Conservation (phyloP, 2,888 invertebrate genomes). For the Drosophila leonis region DNA sequence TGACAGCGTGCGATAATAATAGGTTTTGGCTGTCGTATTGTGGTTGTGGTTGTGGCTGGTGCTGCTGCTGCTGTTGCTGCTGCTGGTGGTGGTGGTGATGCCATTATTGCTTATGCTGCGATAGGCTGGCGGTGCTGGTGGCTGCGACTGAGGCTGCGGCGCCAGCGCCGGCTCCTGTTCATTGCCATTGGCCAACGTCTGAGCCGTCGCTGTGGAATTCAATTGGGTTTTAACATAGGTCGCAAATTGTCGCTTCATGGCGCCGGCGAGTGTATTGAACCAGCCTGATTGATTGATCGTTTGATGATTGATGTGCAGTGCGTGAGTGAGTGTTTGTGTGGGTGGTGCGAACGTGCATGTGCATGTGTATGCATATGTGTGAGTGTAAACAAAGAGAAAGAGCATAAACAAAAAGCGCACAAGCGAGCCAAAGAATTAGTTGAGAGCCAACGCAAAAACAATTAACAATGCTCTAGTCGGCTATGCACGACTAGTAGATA, state of each 20-base stretch:
- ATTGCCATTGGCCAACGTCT: constrained; percentile 24
- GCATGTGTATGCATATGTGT: constrained; percentile 14
- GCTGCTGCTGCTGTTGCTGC: constrained; percentile 40
- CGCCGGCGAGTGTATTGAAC: constrained; percentile 90
- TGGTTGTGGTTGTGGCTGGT: constrained; percentile 45
- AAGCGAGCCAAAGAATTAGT: constrained; percentile 57
- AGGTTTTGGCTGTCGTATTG: constrained; percentile 52
- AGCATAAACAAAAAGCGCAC: constrained; percentile 46
- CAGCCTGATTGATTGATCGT: constrained; percentile 85
- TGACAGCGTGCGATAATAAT: constrained; percentile 80
- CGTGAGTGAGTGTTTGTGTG: constrained; percentile 13
- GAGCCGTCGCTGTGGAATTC: constrained; percentile 80
- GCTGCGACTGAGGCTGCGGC: constrained; percentile 33
- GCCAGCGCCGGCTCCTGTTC: constrained; percentile 43
- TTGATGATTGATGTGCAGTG: constrained; percentile 50
- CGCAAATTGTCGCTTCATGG: constrained; percentile 92
- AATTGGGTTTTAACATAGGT: constrained; percentile 93
- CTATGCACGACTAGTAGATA: neutral
- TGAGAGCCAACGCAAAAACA: constrained; percentile 33
- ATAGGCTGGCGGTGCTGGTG: constrained; percentile 25
- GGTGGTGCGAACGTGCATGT: no score
- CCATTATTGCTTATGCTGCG: constrained; percentile 11
- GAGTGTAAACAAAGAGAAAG: constrained; percentile 44
- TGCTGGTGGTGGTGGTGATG: constrained; percentile 44
- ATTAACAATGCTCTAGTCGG: constrained; percentile 2